Conservation (phyloP, 2,888 invertebrate genomes). For the Trichogramma dendrolimi region DNA sequence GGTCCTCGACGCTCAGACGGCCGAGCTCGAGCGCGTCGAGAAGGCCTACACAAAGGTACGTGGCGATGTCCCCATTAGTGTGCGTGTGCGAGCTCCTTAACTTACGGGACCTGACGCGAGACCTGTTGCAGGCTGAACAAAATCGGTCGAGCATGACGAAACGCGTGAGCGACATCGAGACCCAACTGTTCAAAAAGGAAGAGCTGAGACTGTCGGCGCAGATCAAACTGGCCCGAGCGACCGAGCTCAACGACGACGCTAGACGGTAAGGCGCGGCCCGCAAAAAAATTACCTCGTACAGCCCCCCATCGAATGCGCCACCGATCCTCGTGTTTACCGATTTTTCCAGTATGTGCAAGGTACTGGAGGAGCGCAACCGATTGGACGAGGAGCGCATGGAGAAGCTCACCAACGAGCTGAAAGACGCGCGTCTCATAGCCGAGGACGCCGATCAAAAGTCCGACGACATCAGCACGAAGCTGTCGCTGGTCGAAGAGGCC, state of each 20-base stretch:
- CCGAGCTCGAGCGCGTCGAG: conserved; percentile 91
- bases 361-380: conserved; percentile 62
- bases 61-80: background rate
- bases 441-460: conserved; percentile 70
- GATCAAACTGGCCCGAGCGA: conserved; percentile 63
- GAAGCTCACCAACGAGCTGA: conserved; percentile 63
- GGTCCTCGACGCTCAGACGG: conserved; percentile 82
- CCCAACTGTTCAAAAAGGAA: conserved; percentile 64
- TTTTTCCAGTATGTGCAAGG: conserved; percentile 58
- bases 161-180: conserved; percentile 66
- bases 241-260: conserved; percentile 69
- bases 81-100: background rate
- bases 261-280: conserved; percentile 56
- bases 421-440: conserved; percentile 65
- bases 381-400: conserved; percentile 65
- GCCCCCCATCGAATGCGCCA: background rate
- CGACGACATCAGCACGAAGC: conserved; percentile 66
- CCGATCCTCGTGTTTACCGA: background rate
- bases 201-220: conserved; percentile 62
- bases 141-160: conserved; percentile 64
- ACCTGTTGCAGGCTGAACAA: conserved; percentile 56
- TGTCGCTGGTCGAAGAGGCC: conserved; percentile 67
- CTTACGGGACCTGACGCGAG: too few relatives aligned
- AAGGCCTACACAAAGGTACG: conserved; percentile 76
- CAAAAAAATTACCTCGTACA: background rate